Conservation (phyloP, 30 jellyfish, hydroid and myxozoan genomes). For the Aurelia sp. region DNA sequence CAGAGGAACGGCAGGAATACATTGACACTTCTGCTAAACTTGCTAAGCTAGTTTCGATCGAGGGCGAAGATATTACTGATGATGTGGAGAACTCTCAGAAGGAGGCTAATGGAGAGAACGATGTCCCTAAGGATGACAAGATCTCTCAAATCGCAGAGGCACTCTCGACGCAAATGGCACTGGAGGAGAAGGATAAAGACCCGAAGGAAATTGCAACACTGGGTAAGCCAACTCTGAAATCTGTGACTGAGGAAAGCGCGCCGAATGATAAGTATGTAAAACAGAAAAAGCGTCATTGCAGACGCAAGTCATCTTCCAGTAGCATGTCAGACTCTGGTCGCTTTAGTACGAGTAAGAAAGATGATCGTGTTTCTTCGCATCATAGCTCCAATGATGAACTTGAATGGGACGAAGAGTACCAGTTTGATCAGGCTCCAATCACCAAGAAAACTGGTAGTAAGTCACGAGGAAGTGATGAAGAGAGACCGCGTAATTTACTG, state of each 20-base stretch:
- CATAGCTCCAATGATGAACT: conserved; percentile 56
- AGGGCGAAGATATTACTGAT: conserved; percentile 18
- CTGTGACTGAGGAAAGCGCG: conserved; percentile 1
- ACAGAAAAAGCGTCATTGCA: background rate
- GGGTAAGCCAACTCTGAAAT: background rate
- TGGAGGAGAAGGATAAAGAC: background rate
- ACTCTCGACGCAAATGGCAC: conserved; percentile 18
- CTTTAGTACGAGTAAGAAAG: conserved; percentile 9
- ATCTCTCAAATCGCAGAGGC: conserved; percentile 41
- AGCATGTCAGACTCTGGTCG: conserved; percentile 58
- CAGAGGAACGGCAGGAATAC: conserved; percentile 65
- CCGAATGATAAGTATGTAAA: background rate
- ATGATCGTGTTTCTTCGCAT: conserved; percentile 22
- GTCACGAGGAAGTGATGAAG: background rate
- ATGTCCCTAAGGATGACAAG: conserved; percentile 20
- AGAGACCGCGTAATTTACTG: background rate
- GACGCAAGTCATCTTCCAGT: conserved; percentile 1
- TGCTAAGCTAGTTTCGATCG: conserved; percentile 52
- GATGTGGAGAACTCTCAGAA: conserved; percentile 18
- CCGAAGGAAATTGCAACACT: background rate
- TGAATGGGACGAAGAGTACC: conserved; percentile 73
- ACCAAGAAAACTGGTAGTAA: conserved; percentile 2
- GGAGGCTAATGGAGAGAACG: background rate
- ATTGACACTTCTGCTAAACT: conserved; percentile 28
- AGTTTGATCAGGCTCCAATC: background rate